Evolutionary conservation across 2,113 vertebrate genomes (phyloP), one percentile per base, ranked within the genome.

Genomic region (Megaptera novaeangliae): DNA sequence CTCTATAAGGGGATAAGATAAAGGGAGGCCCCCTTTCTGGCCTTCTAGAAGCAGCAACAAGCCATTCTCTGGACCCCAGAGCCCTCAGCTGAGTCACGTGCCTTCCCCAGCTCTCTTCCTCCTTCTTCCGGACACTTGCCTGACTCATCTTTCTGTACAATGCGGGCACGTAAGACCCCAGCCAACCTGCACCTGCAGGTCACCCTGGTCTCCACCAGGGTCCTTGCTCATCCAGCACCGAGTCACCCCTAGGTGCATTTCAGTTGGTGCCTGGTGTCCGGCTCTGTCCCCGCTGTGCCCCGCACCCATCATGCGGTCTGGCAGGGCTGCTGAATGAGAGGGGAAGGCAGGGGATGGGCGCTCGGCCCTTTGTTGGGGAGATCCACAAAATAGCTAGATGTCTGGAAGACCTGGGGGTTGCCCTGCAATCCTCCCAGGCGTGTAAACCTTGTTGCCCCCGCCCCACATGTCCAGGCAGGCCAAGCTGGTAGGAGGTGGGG

Each of bases 221-320:
- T 34, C 39, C 69, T 74, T 59, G 44, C 10, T 68, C 8, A 8
- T 25, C 69, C 8, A 9, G 14, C n/a, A 1, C 10, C 0, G 0
- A 71, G 12, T 46, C 8, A 21, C 25, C 13, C 44, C 5, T 10
- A 66, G 52, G 15, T 15, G 9, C 4, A 13, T 27, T 11, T 64
- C 20, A 29, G 31, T n/a, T 87, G 34, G 55, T 36, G 3, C 34
- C 52, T 3, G 1, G 25, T 0, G 2, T 64, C 71, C 2, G 0
- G 20, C 2, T 86, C 68, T 86, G 55, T 66, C 25, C 61, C 21
- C 3, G 1, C 14, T 1, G 3, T n/a, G 52, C 36, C 46, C 44
- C 27, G 21, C 6, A 31, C 21, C 64, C 68, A 14, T 14, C 21
- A 25, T 12, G 4, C 36, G 27, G 14, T 57, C 31, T 34, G 8